Evolutionary conservation across 2,888 invertebrate species (phyloP).

Genomic region (Drosophila infuscata): DNA sequence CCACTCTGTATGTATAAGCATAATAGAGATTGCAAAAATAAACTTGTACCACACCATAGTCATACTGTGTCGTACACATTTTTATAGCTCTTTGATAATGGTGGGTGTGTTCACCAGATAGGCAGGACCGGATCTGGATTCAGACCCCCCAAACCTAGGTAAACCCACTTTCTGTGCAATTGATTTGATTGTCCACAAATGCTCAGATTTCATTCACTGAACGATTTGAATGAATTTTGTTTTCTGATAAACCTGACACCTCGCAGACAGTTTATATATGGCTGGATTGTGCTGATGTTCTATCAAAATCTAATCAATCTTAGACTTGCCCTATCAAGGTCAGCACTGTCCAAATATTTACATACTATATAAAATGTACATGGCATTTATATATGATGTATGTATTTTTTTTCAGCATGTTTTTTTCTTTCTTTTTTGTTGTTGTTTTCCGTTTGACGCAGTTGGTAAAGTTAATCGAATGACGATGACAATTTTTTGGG

Average conservation of each 20-base stretch:
- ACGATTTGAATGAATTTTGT: slow-evolving; percentile 2
- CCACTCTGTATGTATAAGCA: background rate
- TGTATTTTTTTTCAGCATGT: background rate
- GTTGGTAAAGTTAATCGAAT: slow-evolving; percentile 37
- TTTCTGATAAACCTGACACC: slow-evolving; percentile 37
- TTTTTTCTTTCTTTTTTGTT: slow-evolving; percentile 11
- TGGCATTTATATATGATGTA: slow-evolving; percentile 1
- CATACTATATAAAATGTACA: slow-evolving; percentile 11
- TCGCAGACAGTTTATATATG: background rate
- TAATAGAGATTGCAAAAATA: background rate
- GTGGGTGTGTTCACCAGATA: slow-evolving; percentile 36
- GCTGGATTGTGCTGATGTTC: slow-evolving; percentile 8
- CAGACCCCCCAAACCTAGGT: background rate
- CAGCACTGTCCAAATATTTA: slow-evolving; percentile 32
- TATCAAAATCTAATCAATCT: slow-evolving; percentile 56
- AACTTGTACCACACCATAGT: background rate
- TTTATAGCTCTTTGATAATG: background rate
- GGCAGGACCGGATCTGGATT: slow-evolving; percentile 5
- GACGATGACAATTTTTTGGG: slow-evolving; percentile 13
- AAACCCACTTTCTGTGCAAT: background rate
- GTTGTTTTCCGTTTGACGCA: slow-evolving; percentile 47
- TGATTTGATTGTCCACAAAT: background rate
- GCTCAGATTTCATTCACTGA: slow-evolving; percentile 13
- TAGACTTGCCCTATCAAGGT: slow-evolving; percentile 53
- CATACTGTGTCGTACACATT: background rate